Evolutionary conservation across 2,797 vertebrate genomes (phyloP).

Genomic region (Gymnopithys bicolor): DNA sequence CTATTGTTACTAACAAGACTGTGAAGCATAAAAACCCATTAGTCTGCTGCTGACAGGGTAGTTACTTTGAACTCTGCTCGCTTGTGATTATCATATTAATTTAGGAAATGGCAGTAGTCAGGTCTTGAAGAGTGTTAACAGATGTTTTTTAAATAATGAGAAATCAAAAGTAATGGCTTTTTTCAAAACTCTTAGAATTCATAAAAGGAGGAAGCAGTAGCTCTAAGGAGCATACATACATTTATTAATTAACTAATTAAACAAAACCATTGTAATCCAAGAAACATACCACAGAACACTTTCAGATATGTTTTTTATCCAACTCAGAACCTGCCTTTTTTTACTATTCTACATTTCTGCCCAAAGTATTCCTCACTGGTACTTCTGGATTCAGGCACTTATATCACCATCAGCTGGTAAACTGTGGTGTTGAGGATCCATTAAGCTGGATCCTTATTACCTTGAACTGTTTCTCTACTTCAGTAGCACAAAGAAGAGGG

Average conservation of each 20-base stretch:
- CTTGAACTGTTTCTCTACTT: neutral
- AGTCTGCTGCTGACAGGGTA: neutral
- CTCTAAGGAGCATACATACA: neutral
- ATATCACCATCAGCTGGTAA: neutral
- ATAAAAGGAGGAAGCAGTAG: neutral
- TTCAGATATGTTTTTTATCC: neutral
- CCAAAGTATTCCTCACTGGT: neutral
- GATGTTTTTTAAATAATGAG: neutral
- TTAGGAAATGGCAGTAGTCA: neutral
- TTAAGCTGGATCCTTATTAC: neutral
- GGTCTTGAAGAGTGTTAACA: neutral
- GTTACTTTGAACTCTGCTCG: neutral
- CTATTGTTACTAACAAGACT: neutral
- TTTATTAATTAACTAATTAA: neutral
- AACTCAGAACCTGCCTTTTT: neutral
- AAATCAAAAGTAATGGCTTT: neutral
- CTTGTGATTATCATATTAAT: neutral
- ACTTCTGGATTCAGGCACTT: neutral
- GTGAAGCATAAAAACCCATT: neutral
- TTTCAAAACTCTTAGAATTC: neutral
- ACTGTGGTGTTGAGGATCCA: fast-evolving
- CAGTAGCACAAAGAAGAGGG: neutral
- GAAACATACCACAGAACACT: neutral
- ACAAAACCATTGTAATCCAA: neutral
- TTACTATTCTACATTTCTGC: neutral